phyloP scores from a whole-genome alignment of 2,888 invertebrate genomes.

The Seira ritae region DNA sequence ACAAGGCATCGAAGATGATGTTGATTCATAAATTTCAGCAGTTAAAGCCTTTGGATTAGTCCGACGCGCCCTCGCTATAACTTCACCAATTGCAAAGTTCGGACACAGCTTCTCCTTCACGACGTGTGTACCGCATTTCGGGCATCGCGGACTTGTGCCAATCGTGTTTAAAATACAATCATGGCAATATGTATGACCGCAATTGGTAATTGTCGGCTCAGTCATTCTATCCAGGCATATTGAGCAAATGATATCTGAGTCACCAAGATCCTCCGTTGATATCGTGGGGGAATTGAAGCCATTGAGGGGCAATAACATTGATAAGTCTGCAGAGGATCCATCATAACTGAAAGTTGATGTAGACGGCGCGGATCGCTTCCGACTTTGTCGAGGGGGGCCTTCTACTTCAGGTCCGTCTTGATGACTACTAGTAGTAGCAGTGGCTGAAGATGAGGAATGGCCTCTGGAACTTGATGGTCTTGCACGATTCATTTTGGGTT shows the following conservation, averaged over 20 bases:
- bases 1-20: slow-evolving; percentile 76
- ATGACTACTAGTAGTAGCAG: background rate
- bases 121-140: slow-evolving; percentile 87
- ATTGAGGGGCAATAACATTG: background rate
- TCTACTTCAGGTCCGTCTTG: background rate
- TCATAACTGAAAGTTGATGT: background rate
- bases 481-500: slow-evolving; percentile 35
- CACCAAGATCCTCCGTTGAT: slow-evolving; percentile 21
- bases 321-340: background rate
- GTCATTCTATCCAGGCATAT: slow-evolving; percentile 93
- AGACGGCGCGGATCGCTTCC: slow-evolving; percentile 43
- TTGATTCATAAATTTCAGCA: slow-evolving; percentile 55
- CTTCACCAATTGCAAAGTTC: slow-evolving; percentile 89
- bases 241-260: slow-evolving; percentile 80
- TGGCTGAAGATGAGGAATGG: slow-evolving; percentile 4
- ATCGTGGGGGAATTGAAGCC: background rate
- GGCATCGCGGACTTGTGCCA: slow-evolving; percentile 84
- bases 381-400: slow-evolving; percentile 19
- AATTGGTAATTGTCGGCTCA: slow-evolving; percentile 92
- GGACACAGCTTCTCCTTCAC: slow-evolving; percentile 86
- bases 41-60: slow-evolving; percentile 73
- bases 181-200: slow-evolving; percentile 95
- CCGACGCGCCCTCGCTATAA: slow-evolving; percentile 80
- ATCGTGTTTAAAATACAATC: slow-evolving; percentile 85
- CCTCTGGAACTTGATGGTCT: slow-evolving; percentile 44